These are phyloP conservation scores for Phymatocera aterrima DNA, from an alignment of 2,888 invertebrate species.

Conservation along the genomic window DNA sequence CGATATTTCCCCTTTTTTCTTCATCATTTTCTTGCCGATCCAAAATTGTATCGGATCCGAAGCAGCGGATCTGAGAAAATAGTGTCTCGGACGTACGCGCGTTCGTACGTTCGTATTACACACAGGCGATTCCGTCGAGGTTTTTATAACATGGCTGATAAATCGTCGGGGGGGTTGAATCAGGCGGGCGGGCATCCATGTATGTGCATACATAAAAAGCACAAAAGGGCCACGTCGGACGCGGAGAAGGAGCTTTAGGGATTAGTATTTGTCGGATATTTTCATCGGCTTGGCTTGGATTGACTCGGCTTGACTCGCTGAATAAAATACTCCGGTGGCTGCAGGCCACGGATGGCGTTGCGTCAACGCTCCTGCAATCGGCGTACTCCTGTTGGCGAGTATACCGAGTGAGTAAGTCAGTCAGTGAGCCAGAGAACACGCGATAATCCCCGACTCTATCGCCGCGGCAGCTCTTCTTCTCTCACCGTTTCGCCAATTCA, in stretches of 20 bases:
- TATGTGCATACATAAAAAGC: no score
- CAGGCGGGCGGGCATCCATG: no score
- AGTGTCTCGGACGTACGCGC: not conserved
- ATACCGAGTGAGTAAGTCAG: no score
- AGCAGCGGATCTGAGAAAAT: not conserved
- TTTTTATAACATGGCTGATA: not conserved
- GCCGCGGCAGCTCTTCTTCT: constrained; percentile 23
- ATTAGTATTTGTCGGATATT: constrained; percentile 38
- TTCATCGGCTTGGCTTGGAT: constrained; percentile 15
- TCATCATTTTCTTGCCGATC: no score
- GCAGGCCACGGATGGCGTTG: no score
- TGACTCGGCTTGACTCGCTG: constrained; percentile 18
- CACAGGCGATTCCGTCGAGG: not conserved
- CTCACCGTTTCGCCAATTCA: constrained; percentile 10
- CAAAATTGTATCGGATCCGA: no score
- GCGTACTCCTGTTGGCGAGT: not conserved
- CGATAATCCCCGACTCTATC: constrained; percentile 44
- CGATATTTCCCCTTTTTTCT: not conserved
- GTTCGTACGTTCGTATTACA: no score
- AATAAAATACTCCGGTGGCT: constrained; percentile 42
- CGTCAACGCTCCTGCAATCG: not conserved
- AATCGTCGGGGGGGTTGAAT: not conserved
- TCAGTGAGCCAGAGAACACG: no score
- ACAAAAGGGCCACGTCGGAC: not conserved
- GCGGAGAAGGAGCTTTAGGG: constrained; percentile 11